Conservation (phyloP, 1,140 invertebrate genomes). For the Patella vulgata region DNA sequence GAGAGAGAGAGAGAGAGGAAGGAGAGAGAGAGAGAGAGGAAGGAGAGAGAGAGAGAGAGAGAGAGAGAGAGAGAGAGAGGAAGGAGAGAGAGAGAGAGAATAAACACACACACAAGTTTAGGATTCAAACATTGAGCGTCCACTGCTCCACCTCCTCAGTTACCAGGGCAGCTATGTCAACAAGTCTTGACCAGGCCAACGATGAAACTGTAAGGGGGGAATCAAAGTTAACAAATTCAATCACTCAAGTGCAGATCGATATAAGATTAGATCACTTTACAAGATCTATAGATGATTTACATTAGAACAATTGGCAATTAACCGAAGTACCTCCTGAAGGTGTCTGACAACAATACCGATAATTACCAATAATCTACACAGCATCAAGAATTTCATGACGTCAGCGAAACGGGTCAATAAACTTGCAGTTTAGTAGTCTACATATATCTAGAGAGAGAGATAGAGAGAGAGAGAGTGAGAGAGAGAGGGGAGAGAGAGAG, state of each 20-base stretch:
- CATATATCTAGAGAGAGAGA: no score
- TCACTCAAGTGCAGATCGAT: no score
- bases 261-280: no score
- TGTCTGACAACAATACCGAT: constrained; percentile 10
- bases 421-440: neutral
- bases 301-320: no score
- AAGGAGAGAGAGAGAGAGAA: neutral
- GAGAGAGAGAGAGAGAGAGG: neutral
- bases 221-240: no score
- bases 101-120: neutral
- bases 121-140: constrained; percentile 3
- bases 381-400: neutral
- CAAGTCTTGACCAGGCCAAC: constrained; percentile 4
- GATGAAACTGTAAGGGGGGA: constrained; percentile 8
- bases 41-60: constrained; percentile 8
- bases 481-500: constrained; percentile 1
- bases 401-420: neutral
- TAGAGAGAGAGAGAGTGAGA: no score
- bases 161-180: constrained; percentile 1
- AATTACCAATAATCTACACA: constrained; percentile 13
- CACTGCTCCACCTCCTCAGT: constrained; percentile 7
- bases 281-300: no score
- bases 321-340: no score
- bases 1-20: constrained; percentile 8
- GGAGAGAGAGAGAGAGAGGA: neutral